These are phyloP conservation scores for Etheostoma spectabile DNA, from an alignment of 2,113 vertebrate genomes.

Conservation along the genomic window DNA sequence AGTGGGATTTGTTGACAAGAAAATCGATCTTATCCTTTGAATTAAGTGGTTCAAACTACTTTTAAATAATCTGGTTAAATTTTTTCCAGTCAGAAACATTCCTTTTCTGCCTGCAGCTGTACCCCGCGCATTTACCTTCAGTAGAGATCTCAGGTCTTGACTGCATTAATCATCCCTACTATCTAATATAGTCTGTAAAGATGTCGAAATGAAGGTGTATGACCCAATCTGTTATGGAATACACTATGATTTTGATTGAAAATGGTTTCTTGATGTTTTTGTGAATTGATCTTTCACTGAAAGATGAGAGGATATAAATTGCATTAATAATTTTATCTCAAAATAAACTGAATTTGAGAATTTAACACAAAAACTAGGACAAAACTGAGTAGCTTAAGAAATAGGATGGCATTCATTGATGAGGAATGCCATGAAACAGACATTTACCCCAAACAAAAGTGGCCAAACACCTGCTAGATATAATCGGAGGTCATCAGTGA, in stretches of 20 bases:
- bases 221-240: background rate
- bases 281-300: background rate
- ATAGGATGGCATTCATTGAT: background rate
- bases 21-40: background rate
- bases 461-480: conserved; percentile 52
- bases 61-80: background rate
- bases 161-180: conserved; percentile 12
- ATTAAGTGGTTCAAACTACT: background rate
- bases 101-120: conserved; percentile 1
- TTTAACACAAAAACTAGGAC: background rate
- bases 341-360: background rate
- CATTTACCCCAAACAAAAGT: conserved; percentile 36
- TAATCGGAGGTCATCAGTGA: conserved; percentile 61
- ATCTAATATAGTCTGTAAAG: conserved; percentile 21
- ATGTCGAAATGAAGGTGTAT: background rate
- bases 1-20: background rate
- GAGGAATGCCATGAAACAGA: conserved; percentile 38
- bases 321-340: background rate
- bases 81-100: conserved; percentile 16
- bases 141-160: background rate
- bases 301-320: background rate
- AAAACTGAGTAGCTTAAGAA: background rate
- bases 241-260: background rate
- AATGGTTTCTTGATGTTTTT: background rate
- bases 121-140: background rate